Conservation (phyloP, 2,888 invertebrate species). For the Pogonocherus hispidulus region DNA sequence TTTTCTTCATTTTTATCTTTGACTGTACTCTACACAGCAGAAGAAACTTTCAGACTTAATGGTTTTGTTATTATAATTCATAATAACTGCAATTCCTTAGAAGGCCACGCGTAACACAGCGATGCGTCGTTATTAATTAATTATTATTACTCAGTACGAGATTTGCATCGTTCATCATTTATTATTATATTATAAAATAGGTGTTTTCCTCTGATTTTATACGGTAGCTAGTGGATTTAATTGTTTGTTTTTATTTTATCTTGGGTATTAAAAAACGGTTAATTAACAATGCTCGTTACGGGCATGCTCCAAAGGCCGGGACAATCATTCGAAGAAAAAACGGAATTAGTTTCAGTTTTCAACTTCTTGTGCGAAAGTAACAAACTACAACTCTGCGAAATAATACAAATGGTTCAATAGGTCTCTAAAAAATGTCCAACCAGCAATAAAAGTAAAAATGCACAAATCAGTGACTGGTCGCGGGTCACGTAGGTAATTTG, state of each 20-base stretch:
- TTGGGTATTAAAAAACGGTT: neutral
- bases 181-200: neutral
- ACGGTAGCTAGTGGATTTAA: constrained; percentile 1
- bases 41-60: too few species aligned
- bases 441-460: too few species aligned
- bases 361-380: too few species aligned
- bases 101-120: neutral
- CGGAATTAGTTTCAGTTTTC: neutral
- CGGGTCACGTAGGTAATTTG: too few species aligned
- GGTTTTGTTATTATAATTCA: neutral
- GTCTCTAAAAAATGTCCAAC: too few species aligned
- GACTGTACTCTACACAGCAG: too few species aligned
- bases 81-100: neutral
- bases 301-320: constrained; percentile 1
- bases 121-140: neutral
- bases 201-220: constrained; percentile 9
- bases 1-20: too few species aligned
- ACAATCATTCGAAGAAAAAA: neutral
- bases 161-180: constrained; percentile 7
- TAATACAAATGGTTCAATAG: too few species aligned
- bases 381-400: too few species aligned
- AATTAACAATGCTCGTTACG: constrained; percentile 11
- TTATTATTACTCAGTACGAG: constrained; percentile 5
- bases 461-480: too few species aligned
- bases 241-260: constrained; percentile 14